Conservation (phyloP, 2,888 invertebrate species). For the Antitype chi region DNA sequence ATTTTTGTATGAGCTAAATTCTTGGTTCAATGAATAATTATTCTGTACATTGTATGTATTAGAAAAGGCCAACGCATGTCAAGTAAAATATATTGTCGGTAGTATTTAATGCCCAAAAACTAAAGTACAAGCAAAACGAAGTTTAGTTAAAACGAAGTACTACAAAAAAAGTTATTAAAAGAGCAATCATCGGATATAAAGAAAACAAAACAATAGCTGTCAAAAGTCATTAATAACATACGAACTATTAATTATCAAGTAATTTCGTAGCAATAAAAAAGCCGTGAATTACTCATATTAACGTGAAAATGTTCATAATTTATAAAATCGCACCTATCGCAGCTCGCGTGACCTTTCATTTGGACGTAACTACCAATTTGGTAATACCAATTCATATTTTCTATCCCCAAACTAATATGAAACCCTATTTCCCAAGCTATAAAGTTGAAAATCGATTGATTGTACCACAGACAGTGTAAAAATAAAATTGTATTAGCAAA, state of each 20-base stretch:
- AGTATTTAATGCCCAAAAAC: neutral
- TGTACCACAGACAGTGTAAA: conserved; percentile 27
- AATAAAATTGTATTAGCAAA: conserved; percentile 54
- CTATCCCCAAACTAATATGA: conserved; percentile 11
- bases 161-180: no score
- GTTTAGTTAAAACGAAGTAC: no score
- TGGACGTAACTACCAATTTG: conserved; percentile 69
- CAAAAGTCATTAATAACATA: conserved; percentile 49
- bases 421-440: conserved; percentile 24
- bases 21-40: neutral
- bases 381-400: conserved; percentile 54
- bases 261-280: conserved; percentile 72
- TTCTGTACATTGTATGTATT: neutral
- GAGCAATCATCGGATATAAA: conserved; percentile 43
- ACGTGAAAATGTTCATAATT: conserved; percentile 69
- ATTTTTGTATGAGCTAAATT: neutral
- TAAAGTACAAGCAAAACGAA: conserved; percentile 7
- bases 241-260: conserved; percentile 68
- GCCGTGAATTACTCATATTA: conserved; percentile 68
- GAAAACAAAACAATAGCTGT: conserved; percentile 51
- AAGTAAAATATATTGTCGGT: neutral
- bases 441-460: conserved; percentile 33
- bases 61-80: neutral
- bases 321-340: conserved; percentile 70
- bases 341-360: conserved; percentile 71